A percentile compares a stretch with the other conserved stretches of the same genome.
Evolutionary conservation across 2,797 vertebrate genomes (phyloP).

Genomic region (Phoeniculus purpureus): DNA sequence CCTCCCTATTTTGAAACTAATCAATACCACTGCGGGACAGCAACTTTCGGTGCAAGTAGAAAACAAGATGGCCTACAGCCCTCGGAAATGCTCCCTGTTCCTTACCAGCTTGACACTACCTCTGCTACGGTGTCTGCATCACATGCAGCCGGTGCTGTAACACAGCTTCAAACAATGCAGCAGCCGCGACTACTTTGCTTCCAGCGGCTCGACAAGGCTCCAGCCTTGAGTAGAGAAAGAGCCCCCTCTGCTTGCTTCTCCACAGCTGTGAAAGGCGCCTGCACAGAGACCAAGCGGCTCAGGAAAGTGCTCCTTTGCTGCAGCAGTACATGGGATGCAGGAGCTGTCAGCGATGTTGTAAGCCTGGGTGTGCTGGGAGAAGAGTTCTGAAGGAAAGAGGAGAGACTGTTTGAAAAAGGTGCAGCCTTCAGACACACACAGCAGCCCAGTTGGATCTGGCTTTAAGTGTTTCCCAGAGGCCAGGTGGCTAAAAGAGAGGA

Average conservation of each 20-base stretch:
- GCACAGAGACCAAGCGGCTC: neutral
- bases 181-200: constrained; percentile 6
- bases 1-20: constrained; percentile 47
- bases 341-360: neutral
- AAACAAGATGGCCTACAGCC: constrained; percentile 41
- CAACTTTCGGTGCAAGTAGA: neutral
- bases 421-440: neutral
- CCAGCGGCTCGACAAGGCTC: constrained; percentile 32
- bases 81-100: neutral
- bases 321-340: neutral
- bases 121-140: neutral
- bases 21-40: constrained; percentile 29
- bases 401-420: neutral
- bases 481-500: neutral
- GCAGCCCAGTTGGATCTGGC: neutral
- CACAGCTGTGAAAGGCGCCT: neutral
- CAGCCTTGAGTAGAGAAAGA: constrained; percentile 51
- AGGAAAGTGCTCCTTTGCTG: neutral
- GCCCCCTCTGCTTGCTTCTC: constrained; percentile 58
- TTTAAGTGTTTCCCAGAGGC: neutral
- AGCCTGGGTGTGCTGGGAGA: fast-evolving
- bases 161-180: neutral
- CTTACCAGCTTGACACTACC: neutral
- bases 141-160: neutral
- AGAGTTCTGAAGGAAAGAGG: neutral